phyloP scores from a whole-genome alignment of 2,888 invertebrate genomes.

The Anagyrus pseudococci region DNA sequence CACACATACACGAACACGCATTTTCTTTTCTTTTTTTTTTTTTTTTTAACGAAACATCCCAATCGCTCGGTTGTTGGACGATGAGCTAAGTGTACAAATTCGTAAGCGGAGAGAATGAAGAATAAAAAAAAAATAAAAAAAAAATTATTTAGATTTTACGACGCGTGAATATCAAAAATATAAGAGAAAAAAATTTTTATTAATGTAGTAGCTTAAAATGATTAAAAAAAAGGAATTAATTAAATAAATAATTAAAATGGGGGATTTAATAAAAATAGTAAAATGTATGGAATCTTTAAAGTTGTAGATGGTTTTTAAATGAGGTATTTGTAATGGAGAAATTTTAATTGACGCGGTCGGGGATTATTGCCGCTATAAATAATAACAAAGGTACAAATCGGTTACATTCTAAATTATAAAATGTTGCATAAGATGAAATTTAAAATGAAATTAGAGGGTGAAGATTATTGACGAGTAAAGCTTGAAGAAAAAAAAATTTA shows the following conservation, averaged over 20 bases:
- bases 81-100: conserved; percentile 57
- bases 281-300: conserved; percentile 50
- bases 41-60: conserved; percentile 43
- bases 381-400: conserved; percentile 58
- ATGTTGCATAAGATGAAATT: too few relatives aligned
- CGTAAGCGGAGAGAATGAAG: too few relatives aligned
- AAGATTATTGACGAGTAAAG: too few relatives aligned
- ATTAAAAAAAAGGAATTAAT: conserved; percentile 26
- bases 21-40: too few relatives aligned
- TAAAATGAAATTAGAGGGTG: too few relatives aligned
- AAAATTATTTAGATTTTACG: conserved; percentile 34
- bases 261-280: conserved; percentile 51
- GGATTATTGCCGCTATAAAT: conserved; percentile 41
- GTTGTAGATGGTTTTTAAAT: conserved; percentile 58
- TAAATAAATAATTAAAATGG: conserved; percentile 52
- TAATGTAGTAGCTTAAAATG: conserved; percentile 56
- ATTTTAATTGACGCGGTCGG: conserved; percentile 49
- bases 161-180: conserved; percentile 40
- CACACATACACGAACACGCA: too few relatives aligned
- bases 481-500: not conserved
- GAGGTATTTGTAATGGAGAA: conserved; percentile 31
- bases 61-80: conserved; percentile 51
- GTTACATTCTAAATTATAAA: conserved; percentile 56
- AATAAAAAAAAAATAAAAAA: conserved; percentile 42
- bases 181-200: conserved; percentile 42